Conservation (phyloP, 2,113 vertebrate genomes). For the Scartelaos histophorus region DNA sequence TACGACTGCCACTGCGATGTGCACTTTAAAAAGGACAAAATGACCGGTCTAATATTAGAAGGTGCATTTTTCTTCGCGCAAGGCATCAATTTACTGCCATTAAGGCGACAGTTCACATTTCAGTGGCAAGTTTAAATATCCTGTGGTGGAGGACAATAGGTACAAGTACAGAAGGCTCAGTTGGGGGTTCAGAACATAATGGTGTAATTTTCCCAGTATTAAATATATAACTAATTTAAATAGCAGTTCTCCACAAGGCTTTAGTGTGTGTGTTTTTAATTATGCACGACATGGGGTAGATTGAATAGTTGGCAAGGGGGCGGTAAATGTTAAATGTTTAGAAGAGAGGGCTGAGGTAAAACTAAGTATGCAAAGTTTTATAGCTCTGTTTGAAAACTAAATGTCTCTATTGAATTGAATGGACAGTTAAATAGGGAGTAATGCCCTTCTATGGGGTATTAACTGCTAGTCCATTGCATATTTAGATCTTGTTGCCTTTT, state of each 20-base stretch:
- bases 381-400: not conserved
- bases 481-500: too few relatives aligned
- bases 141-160: conserved; percentile 20
- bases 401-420: not conserved
- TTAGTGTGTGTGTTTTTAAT: conserved; percentile 31
- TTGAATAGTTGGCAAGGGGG: conserved; percentile 4
- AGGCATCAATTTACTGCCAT: conserved; percentile 39
- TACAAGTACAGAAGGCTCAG: conserved; percentile 17
- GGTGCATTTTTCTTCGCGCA: conserved; percentile 24
- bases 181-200: conserved; percentile 12
- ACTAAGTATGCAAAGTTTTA: not conserved
- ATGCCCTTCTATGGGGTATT: not conserved
- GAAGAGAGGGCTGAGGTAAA: not conserved
- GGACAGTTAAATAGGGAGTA: not conserved
- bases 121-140: conserved; percentile 33
- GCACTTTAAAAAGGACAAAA: conserved; percentile 30
- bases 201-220: not conserved
- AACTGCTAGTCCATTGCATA: too few relatives aligned
- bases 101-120: conserved; percentile 47
- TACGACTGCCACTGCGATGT: conserved; percentile 15
- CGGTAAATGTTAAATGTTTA: conserved; percentile 21
- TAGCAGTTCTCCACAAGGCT: not conserved
- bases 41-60: conserved; percentile 52
- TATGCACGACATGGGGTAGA: conserved; percentile 11
- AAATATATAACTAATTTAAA: not conserved